A percentile compares a stretch with the other conserved stretches of the same genome.
Evolutionary conservation across 2,797 vertebrate genomes (phyloP).

Genomic region (Hippopotamyrus pictus): DNA sequence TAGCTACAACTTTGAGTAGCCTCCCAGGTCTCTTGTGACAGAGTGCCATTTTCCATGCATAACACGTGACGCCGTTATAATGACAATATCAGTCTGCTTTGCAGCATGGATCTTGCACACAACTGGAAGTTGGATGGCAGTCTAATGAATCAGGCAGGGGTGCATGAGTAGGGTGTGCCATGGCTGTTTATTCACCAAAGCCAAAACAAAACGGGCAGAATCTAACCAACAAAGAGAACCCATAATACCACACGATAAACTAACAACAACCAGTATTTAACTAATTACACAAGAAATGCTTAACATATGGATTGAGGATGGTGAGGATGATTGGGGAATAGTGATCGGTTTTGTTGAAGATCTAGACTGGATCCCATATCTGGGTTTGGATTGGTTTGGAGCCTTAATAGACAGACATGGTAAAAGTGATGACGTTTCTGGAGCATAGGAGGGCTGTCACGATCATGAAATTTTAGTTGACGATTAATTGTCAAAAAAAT

Average conservation of each 20-base stretch:
- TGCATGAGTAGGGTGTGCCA: background rate
- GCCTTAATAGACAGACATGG: too few species aligned
- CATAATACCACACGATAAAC: background rate
- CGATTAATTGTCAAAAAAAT: background rate
- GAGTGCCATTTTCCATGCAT: background rate
- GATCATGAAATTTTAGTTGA: background rate
- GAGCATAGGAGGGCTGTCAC: background rate
- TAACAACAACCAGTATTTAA: background rate
- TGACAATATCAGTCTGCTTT: background rate
- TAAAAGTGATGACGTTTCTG: background rate
- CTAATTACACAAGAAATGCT: background rate
- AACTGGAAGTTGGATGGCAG: background rate
- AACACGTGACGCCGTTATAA: background rate
- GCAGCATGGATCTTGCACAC: background rate
- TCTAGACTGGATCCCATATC: background rate
- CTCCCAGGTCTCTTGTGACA: background rate
- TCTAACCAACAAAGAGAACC: background rate
- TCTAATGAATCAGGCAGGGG: background rate
- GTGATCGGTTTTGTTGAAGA: background rate
- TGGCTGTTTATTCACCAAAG: background rate
- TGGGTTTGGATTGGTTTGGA: background rate
- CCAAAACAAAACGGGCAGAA: background rate
- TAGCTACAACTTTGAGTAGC: background rate
- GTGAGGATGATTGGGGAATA: background rate
- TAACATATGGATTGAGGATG: background rate